Percentiles rank a stretch among this genome's conserved stretches.
Evolutionary conservation across 2,888 invertebrate genomes (phyloP).

Genomic region (Cheilosia scutellata): DNA sequence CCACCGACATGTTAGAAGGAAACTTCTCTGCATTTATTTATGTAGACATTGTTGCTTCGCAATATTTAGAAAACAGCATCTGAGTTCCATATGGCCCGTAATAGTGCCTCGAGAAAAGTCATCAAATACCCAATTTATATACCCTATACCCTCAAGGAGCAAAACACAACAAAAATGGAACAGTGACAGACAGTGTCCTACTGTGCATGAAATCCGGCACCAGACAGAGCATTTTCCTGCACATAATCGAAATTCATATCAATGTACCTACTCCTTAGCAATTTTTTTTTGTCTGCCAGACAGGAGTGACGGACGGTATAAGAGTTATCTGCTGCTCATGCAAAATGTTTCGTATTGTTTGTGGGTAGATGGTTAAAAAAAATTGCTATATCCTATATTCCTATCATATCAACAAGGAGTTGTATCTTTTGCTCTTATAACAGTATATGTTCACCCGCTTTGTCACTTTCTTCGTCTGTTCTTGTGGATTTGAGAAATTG

Average conservation of each 20-base stretch:
- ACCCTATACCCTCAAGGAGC: too few species aligned
- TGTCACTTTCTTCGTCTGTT: slow-evolving; percentile 10
- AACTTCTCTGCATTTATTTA: too few species aligned
- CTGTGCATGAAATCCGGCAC: slow-evolving; percentile 12
- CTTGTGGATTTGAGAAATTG: slow-evolving; percentile 20
- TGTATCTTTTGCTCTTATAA: slow-evolving; percentile 2
- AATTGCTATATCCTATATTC: too few species aligned
- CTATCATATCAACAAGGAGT: slow-evolving; percentile 6
- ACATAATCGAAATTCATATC: slow-evolving; percentile 16
- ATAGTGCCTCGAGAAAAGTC: too few species aligned
- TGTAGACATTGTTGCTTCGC: too few species aligned
- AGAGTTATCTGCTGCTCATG: neutral
- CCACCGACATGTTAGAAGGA: too few species aligned
- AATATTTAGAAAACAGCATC: too few species aligned
- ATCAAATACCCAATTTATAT: too few species aligned
- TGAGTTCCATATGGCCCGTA: too few species aligned
- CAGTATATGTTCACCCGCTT: neutral
- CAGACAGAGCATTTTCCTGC: slow-evolving; percentile 6
- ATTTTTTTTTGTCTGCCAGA: neutral
- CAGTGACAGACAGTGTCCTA: neutral
- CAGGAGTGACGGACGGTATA: slow-evolving; percentile 5
- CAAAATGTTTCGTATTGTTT: neutral
- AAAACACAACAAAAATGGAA: too few species aligned
- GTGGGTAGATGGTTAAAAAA: neutral
- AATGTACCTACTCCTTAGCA: neutral